phyloP scores from a whole-genome alignment of 2,797 vertebrate genomes.

The Hyperoplus immaculatus region DNA sequence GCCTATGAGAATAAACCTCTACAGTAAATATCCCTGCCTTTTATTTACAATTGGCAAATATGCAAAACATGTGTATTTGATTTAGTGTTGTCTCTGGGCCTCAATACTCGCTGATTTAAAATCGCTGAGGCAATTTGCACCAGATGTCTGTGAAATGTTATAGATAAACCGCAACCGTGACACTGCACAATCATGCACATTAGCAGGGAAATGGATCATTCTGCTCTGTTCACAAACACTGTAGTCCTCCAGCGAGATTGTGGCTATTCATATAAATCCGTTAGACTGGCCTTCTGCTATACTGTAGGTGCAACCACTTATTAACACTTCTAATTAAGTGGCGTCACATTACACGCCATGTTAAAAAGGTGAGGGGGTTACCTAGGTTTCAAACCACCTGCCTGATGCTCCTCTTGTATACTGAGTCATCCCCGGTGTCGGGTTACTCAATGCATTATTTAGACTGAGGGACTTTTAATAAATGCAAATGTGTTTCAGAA shows the following conservation, averaged over 20 bases:
- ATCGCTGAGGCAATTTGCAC: background rate
- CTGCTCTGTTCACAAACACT: background rate
- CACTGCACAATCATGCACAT: slow-evolving; percentile 1
- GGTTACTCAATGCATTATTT: slow-evolving; percentile 68
- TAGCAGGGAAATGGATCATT: background rate
- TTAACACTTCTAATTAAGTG: background rate
- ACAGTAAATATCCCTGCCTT: background rate
- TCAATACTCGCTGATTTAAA: background rate
- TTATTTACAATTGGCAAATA: background rate
- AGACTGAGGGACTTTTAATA: slow-evolving; percentile 62
- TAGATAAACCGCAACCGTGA: background rate
- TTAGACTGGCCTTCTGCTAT: no score
- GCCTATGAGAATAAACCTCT: background rate
- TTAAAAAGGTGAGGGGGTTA: background rate
- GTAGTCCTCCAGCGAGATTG: background rate
- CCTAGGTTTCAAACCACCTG: slow-evolving; percentile 2
- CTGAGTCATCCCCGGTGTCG: slow-evolving; percentile 23
- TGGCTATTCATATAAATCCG: background rate
- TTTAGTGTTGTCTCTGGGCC: background rate
- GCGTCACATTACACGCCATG: slow-evolving; percentile 14
- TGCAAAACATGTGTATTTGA: background rate
- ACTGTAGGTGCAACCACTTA: background rate
- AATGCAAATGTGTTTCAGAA: slow-evolving; percentile 60
- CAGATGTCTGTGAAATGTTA: slow-evolving; percentile 8
- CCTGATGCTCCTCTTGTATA: background rate